Evolutionary conservation across 2,888 invertebrate genomes (phyloP).

Genomic region (Cheilosia grossa): DNA sequence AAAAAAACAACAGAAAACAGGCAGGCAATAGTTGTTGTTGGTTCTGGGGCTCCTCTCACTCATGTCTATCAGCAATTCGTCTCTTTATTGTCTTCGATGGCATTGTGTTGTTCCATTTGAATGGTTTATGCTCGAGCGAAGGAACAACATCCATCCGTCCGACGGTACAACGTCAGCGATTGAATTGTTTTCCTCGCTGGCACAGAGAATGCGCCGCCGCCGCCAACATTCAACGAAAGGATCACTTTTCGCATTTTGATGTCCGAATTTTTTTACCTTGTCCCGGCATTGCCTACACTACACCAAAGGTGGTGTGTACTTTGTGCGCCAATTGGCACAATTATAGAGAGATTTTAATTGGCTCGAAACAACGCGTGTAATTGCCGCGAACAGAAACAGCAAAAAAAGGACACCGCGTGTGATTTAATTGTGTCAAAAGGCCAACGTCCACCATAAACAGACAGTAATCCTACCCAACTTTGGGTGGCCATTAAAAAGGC

Average conservation of each 20-base stretch:
- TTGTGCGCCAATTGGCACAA: slow-evolving; percentile 50
- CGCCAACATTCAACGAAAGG: slow-evolving; percentile 10
- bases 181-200: slow-evolving; percentile 36
- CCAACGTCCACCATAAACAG: slow-evolving; percentile 36
- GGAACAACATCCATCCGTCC: slow-evolving; percentile 43
- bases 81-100: slow-evolving; percentile 55
- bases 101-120: slow-evolving; percentile 64
- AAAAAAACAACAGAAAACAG: slow-evolving; percentile 9
- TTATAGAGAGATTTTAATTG: slow-evolving; percentile 73
- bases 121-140: slow-evolving; percentile 48
- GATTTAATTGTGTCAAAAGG: slow-evolving; percentile 66
- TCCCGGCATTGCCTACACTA: neutral
- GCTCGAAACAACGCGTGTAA: slow-evolving; percentile 50
- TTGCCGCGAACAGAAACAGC: slow-evolving; percentile 33
- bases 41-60: slow-evolving; percentile 44
- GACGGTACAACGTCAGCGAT: slow-evolving; percentile 17
- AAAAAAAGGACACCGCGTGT: slow-evolving; percentile 32
- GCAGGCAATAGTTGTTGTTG: neutral
- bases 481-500: slow-evolving; percentile 38
- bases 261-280: slow-evolving; percentile 39
- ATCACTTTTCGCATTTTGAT: slow-evolving; percentile 57
- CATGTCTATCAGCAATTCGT: slow-evolving; percentile 66
- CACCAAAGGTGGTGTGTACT: neutral
- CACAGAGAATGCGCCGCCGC: neutral
- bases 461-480: slow-evolving; percentile 47